Evolutionary conservation across 2,113 vertebrate genomes (phyloP), one percentile per base, ranked within the genome.

Genomic region (Ciconia stormi): DNA sequence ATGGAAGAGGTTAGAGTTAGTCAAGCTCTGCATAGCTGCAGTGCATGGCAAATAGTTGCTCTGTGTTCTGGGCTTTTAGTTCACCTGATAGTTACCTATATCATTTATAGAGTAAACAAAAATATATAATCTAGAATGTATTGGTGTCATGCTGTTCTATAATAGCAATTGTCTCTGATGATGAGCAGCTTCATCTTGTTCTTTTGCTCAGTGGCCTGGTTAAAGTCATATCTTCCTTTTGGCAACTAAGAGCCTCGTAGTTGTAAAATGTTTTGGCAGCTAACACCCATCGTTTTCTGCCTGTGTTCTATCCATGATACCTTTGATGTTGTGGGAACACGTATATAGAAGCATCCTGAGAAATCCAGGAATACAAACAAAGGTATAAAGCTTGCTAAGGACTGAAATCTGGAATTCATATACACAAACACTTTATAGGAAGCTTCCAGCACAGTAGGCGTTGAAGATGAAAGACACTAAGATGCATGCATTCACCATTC

Each of bases 291-390:
- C 77, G 85, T 95, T 94, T 95, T 90, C 94, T 92, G 91, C 92
- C 80, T 93, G 15, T 82, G 30, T 83, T 93, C 65, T 95, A 80
- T 87, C 89, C 47, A 2, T 77, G 78, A 91, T 92, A 92, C 77
- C 95, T 97, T 96, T 97, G 95, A 96, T 95, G 95, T 96, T 58
- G 65, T 97, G 94, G 93, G 97, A 97, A 96, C 72, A 36, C 67
- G 83, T 78, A 20, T 0, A 70, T 10, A 86, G 82, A 83, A 82
- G 29, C 79, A 81, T 44, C 5, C 85, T 71, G 71, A 96, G 88
- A 90, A 95, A 95, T 86, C n/a, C 63, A 84, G 90, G 79, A 85
- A 67, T 76, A 59, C 0, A n/a, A 78, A 61, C 30, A 82, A 82
- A 42, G 47, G 21, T 74, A 66, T 94, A 82, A 72, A 70, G 29